Base-by-base conservation (phyloP, 30 jellyfish, hydroid and myxozoan species). In the Morbakka virulenta region DNA sequence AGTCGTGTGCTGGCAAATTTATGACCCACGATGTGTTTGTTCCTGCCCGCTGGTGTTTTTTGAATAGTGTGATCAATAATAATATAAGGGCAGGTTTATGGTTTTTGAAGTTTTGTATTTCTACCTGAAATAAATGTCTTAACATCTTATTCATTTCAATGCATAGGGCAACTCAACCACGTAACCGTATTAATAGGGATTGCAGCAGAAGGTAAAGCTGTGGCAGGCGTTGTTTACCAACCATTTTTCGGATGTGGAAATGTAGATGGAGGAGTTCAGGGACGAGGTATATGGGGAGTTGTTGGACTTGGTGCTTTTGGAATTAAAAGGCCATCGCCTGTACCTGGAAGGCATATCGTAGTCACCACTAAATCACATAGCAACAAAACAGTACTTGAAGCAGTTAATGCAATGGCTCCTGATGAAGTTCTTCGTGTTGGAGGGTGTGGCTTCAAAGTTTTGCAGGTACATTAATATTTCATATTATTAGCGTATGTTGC, bases 191-290 rank as follows among this genome's bases (percentile, higher is more conserved):
- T 87, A 74, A 93, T 93, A 67, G 99, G 99, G 32, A 85, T 93
- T 9, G 76, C 99, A 6, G 94, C 97, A 14, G 68, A 76, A 1
- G 99, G 99, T n/a, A 86, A 87, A 72, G 97, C 99, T 28, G 88
- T 93, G 2, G 99, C 99, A 62, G 99, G 99, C 27, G 91, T 93
- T 62, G 78, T 93, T 24, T 97, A 93, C 33, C 99, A 93, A 62
- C 99, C 99, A 17, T 86, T 93, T 65, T 86, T 72, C 67, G 66
- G 66, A 21, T n/a, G n/a, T n/a, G 51, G 70, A 69, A 41, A 47
- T 2, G 50, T 33, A 31, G 67, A 62, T 63, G 90, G 81, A 69
- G 82, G 69, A 0, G 11, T 78, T 11, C 72, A 74, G 3, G 96
- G 97, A 9, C 90, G 99, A 27, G 87, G 97, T 52, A 31, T 93